Evolutionary conservation across 2,797 vertebrate genomes (phyloP), one percentile per base, ranked within the genome.

Genomic region (Sibirionetta formosa): DNA sequence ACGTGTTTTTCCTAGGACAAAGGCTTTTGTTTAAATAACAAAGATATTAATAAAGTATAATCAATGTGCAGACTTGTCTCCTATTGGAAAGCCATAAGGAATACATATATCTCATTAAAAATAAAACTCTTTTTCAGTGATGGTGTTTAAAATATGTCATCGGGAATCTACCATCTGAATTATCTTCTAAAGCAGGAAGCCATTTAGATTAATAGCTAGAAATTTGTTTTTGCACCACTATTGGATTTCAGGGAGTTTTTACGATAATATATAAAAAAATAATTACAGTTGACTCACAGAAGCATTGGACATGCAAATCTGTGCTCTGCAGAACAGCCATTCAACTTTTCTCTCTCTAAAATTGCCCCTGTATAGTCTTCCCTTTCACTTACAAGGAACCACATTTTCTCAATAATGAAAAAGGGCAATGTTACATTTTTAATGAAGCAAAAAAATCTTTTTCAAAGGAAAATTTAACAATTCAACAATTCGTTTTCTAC

Each of bases 341-440:
- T 86, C 65, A 61, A 86, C 96, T 91, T 63, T 72, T 64, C 35
- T 70, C 92, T 84, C 66, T 44, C 66, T 48, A 44, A 80, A 88
- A 94, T 3, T 64, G 94, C 87, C 93, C 61, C 88, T 86, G 82
- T 23, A 75, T 79, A 81, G 81, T 61, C 90, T 88, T 92, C 79
- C 75, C 90, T 93, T 58, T 77, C 68, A 54, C 89, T 91, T 93
- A 91, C 81, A 96, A 89, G 86, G 76, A 70, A 73, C 68, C 20
- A 71, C 61, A 11, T 77, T 95, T 93, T 69, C 93, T 94, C 95
- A 51, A n/a, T 76, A 90, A 95, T n/a, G 86, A 94, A 83, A 96
- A 96, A 96, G 90, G 95, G 93, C 94, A 90, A 48, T 0, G 53
- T 1, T 96, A 88, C 63, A 91, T 78, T 96, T 97, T 93, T 97